These are phyloP conservation scores for Gymnothorax reevesii DNA, from an alignment of 2,797 vertebrate species.

Conservation along the genomic window DNA sequence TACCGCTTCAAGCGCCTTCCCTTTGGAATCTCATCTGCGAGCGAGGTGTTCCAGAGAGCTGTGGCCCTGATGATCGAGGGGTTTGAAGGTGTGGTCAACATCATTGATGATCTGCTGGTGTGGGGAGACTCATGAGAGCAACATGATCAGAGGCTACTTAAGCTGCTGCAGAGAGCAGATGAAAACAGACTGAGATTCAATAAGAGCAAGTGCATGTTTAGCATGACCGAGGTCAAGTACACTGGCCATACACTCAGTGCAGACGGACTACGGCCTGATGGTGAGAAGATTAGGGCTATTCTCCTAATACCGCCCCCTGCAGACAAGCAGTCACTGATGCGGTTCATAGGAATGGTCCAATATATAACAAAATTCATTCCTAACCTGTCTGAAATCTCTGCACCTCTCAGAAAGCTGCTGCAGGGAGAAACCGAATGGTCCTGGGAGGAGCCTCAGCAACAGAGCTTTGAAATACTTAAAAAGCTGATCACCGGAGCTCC, in stretches of 20 bases:
- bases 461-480: constrained; percentile 34
- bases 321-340: constrained; percentile 52
- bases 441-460: constrained; percentile 48
- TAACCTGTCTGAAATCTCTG: constrained; percentile 49
- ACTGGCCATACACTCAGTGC: constrained; percentile 30
- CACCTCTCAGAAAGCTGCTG: constrained; percentile 47
- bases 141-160: constrained; percentile 21
- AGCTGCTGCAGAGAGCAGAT: constrained; percentile 26
- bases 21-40: too few species aligned
- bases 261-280: constrained; percentile 33
- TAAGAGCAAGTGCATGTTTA: constrained; percentile 30
- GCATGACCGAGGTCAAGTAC: constrained; percentile 29
- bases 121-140: constrained; percentile 16
- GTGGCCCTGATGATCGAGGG: too few species aligned
- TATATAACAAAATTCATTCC: constrained; percentile 54
- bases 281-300: constrained; percentile 34
- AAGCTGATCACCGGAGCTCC: constrained; percentile 11
- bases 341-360: constrained; percentile 53
- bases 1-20: too few species aligned
- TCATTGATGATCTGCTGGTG: constrained; percentile 32
- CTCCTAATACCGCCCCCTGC: constrained; percentile 18
- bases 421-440: constrained; percentile 44
- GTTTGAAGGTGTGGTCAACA: not conserved
- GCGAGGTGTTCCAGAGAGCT: too few species aligned
- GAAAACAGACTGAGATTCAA: constrained; percentile 31